Percentiles rank a stretch among this genome's conserved stretches.
Evolutionary conservation across 2,113 vertebrate species (phyloP).

Genomic region (Caretta caretta): DNA sequence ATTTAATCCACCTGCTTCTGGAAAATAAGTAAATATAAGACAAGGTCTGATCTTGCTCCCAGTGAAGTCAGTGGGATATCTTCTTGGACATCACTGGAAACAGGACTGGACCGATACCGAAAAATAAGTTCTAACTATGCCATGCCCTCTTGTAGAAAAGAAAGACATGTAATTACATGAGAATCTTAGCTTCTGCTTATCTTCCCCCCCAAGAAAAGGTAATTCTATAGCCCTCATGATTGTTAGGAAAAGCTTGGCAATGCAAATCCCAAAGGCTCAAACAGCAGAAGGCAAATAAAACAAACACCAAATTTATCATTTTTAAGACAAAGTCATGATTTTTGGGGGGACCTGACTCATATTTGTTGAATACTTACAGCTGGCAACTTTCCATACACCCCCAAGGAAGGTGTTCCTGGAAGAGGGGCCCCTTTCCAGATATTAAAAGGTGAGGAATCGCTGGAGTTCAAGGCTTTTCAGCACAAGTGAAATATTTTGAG

Average conservation of each 20-base stretch:
- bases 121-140: fast-evolving
- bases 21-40: neutral
- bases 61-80: neutral
- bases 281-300: neutral
- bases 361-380: neutral
- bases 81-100: neutral
- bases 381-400: neutral
- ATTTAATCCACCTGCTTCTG: neutral
- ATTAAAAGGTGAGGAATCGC: neutral
- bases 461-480: neutral
- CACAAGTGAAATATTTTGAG: neutral
- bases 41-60: neutral
- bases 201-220: neutral
- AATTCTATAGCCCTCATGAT: neutral
- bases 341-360: neutral
- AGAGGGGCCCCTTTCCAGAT: neutral
- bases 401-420: neutral
- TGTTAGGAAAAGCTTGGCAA: neutral
- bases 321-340: neutral
- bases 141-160: neutral
- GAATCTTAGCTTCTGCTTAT: neutral
- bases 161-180: fast-evolving
- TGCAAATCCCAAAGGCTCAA: neutral
- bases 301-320: neutral
- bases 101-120: fast-evolving